Percentiles rank a stretch among this genome's conserved stretches.
These are phyloP conservation scores for Mormyrus iriodes DNA, from an alignment of 2,113 vertebrate genomes.

Conservation along the genomic window DNA sequence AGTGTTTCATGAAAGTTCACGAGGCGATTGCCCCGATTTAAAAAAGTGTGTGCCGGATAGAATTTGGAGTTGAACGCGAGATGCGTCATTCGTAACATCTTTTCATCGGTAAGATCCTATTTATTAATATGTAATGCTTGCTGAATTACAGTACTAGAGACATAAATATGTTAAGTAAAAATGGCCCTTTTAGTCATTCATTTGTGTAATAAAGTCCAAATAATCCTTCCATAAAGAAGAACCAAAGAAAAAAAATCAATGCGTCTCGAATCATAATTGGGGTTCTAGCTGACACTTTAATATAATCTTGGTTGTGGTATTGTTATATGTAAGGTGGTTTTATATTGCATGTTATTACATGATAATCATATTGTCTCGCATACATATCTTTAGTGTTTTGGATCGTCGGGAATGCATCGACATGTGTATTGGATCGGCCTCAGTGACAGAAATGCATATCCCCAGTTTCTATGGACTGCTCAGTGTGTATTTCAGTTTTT, in stretches of 20 bases:
- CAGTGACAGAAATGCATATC: neutral
- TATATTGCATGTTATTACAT: neutral
- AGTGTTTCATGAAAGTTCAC: neutral
- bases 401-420: neutral
- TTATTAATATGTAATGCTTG: no score
- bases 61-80: neutral
- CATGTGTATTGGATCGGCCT: neutral
- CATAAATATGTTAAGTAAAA: no score
- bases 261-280: no score
- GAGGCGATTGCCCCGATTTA: neutral
- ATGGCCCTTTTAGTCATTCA: no score
- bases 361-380: neutral
- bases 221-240: no score
- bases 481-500: neutral
- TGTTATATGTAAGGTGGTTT: neutral
- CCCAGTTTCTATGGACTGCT: neutral
- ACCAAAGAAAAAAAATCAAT: no score
- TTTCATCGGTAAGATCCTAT: no score
- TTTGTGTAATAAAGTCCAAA: no score
- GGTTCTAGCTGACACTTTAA: neutral
- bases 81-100: no score
- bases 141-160: no score
- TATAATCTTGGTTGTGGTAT: neutral
- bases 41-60: neutral
- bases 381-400: neutral